Conservation (phyloP, 2,888 invertebrate species). For the Muschampia plurimacula region DNA sequence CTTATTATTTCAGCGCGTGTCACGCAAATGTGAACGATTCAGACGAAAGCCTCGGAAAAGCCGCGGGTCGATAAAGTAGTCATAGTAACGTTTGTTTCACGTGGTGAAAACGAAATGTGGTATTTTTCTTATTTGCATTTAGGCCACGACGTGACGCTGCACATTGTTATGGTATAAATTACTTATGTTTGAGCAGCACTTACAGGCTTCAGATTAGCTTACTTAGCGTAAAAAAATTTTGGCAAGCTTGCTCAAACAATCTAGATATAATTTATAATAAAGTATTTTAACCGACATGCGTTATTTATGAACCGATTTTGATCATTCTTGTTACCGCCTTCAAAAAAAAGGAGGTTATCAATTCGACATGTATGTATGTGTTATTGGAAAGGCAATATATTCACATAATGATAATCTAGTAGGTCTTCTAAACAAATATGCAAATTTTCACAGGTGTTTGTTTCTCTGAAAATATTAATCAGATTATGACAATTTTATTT, state of each 20-base stretch:
- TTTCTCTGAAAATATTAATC: too few relatives aligned
- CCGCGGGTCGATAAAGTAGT: conserved; percentile 81
- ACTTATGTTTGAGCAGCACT: conserved; percentile 48
- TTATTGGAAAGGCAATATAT: too few relatives aligned
- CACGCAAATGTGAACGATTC: conserved; percentile 78
- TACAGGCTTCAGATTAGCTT: conserved; percentile 8
- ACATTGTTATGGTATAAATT: conserved; percentile 59
- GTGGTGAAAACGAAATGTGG: conserved; percentile 67
- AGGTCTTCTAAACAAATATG: too few relatives aligned
- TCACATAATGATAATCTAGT: too few relatives aligned
- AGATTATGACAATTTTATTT: too few relatives aligned
- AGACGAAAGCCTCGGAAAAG: conserved; percentile 82
- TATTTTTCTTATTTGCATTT: conserved; percentile 79
- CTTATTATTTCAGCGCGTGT: conserved; percentile 75
- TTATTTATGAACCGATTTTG: too few relatives aligned
- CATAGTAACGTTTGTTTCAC: conserved; percentile 82
- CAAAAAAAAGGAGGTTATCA: too few relatives aligned
- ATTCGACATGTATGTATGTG: too few relatives aligned
- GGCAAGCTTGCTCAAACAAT: not conserved
- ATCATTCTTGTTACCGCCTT: too few relatives aligned
- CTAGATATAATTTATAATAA: too few relatives aligned
- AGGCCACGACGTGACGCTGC: conserved; percentile 71
- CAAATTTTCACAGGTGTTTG: too few relatives aligned
- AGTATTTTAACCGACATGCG: too few relatives aligned
- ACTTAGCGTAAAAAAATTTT: not conserved